phyloP scores from a whole-genome alignment of 2,113 vertebrate species.

The Neomonachus schauinslandi region DNA sequence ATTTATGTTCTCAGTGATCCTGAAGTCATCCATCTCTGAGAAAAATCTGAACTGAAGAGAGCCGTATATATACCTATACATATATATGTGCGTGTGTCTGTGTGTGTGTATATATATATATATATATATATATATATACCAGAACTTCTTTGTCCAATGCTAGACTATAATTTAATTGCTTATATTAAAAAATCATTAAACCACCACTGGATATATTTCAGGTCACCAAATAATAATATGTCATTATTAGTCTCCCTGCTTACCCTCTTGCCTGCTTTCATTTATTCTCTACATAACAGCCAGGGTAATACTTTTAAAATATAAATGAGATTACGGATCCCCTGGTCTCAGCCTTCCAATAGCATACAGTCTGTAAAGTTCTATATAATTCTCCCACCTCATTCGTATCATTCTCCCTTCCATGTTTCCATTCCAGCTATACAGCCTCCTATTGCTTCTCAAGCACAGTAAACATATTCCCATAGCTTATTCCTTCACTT shows the following conservation, averaged over 20 bases:
- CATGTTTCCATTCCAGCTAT: not conserved
- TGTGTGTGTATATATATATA: too few species aligned
- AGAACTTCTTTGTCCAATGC: constrained; percentile 4
- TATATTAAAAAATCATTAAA: constrained; percentile 1
- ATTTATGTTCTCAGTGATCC: constrained; percentile 3
- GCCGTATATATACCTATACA: not conserved
- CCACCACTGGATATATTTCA: not conserved
- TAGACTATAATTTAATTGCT: not conserved
- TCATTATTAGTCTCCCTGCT: not conserved
- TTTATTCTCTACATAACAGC: not conserved
- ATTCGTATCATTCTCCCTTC: not conserved
- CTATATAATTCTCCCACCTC: not conserved
- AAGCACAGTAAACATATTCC: not conserved
- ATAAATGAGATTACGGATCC: not conserved
- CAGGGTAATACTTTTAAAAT: not conserved
- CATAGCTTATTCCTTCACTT: not conserved
- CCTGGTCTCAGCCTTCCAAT: not conserved
- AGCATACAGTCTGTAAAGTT: not conserved
- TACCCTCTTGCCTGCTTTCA: not conserved
- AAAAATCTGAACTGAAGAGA: constrained; percentile 7
- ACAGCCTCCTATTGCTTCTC: not conserved
- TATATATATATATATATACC: not conserved
- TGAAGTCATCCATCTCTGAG: not conserved
- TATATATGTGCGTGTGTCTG: too few species aligned
- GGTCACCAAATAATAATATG: not conserved